Evolutionary conservation across 2,888 invertebrate species (phyloP), one percentile per base, ranked within the genome.

Genomic region (Cephus rjabovi): DNA sequence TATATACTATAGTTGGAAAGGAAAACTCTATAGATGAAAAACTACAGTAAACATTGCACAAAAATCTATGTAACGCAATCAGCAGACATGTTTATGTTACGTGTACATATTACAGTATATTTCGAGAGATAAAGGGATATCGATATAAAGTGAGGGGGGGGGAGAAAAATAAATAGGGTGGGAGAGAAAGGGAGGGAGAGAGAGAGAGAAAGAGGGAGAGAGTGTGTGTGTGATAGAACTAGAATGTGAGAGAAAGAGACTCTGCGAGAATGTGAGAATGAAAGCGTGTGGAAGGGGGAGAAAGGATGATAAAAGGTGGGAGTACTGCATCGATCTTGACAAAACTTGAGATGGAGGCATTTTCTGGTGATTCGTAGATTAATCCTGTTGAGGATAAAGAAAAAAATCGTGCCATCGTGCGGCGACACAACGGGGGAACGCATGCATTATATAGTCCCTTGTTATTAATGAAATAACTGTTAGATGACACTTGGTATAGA

Each of bases 361-460:
- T 84, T 84, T 85, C 83, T 84, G 84, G 85, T 84, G 85, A 87
- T 81, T 83, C 82, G 82, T 87, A 87, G 82, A 86, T 82, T 85
- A 83, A 82, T 73, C 70, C 75, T 77, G 40, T 75, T 76, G 80
- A 75, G 30, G 77, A 77, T 75, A 86, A 81, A 83, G 77, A 83
- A 84, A 83, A 86, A 87, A 83, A 84, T 71, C 87, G 90, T 90
- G 90, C 90, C 90, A 90, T 90, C 86, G 87, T 88, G 87, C 87
- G 87, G 88, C 86, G 87, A 87, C 86, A 86, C 84, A 70, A 83
- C 83, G 81, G 86, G 87, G 86, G 86, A 88, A 87, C 84, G 87
- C 87, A 87, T 87, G 85, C 86, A 83, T 87, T 87, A 87, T 85
- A 85, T 71, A 87, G 84, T 89, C 87, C 88, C 88, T 86, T 87